phyloP scores from a whole-genome alignment of 2,113 vertebrate species.

The Nothobranchius kuhntae region DNA sequence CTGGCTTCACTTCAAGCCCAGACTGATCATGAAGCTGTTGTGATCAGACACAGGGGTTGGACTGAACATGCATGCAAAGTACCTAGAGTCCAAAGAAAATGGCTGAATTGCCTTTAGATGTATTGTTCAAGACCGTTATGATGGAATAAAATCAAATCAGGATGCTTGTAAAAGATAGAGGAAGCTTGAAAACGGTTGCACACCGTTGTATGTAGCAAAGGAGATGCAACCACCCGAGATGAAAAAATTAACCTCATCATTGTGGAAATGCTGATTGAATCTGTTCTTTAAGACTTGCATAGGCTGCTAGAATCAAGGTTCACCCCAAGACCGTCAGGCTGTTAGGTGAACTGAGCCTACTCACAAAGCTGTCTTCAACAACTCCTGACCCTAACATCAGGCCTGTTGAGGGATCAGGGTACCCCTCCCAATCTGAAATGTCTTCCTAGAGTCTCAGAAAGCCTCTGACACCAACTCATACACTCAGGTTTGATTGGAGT shows the following conservation, averaged over 20 bases:
- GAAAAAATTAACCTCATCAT: constrained; percentile 5
- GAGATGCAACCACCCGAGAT: constrained; percentile 1
- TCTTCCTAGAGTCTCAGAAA: constrained; percentile 2
- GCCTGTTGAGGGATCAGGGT: constrained; percentile 22
- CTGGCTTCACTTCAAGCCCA: too few relatives aligned
- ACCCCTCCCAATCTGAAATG: constrained; percentile 25
- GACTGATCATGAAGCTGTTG: too few relatives aligned
- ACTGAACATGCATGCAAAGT: too few relatives aligned
- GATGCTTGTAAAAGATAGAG: too few relatives aligned
- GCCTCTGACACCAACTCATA: constrained; percentile 9
- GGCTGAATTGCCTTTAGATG: too few relatives aligned
- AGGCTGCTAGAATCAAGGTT: constrained; percentile 23
- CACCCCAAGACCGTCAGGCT: constrained; percentile 60
- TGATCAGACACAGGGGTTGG: too few relatives aligned
- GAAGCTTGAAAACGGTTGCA: too few relatives aligned
- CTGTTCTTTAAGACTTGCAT: constrained; percentile 18
- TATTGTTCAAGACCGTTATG: too few relatives aligned
- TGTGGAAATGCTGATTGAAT: constrained; percentile 12
- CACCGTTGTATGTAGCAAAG: too few relatives aligned
- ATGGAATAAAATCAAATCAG: too few relatives aligned
- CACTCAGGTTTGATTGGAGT: constrained; percentile 35
- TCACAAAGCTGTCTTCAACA: constrained; percentile 50
- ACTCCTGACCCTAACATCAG: constrained; percentile 30
- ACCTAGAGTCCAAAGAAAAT: too few relatives aligned
- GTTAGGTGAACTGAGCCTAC: constrained; percentile 51